Conservation (phyloP, 2,797 vertebrate species). For the Thripadectes ignobilis region DNA sequence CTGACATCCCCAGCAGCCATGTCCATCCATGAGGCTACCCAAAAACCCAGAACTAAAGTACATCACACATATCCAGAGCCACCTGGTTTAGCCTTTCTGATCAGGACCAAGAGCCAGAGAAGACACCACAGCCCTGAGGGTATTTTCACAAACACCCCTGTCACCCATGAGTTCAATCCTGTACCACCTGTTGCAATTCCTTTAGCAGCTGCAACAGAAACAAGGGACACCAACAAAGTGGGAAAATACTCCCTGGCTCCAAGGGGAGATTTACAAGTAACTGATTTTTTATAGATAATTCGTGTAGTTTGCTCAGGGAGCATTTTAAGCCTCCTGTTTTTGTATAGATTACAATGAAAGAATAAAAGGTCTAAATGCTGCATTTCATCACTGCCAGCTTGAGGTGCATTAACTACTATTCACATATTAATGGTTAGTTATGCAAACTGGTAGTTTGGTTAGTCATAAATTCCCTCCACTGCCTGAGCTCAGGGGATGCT, state of each 20-base stretch:
- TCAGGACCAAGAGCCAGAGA: not conserved
- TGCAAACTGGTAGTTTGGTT: not conserved
- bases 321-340: not conserved
- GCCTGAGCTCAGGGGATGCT: not conserved
- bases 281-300: not conserved
- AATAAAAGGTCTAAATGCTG: not conserved
- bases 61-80: not conserved
- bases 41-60: not conserved
- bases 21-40: fast-evolving
- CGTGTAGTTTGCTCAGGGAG: not conserved
- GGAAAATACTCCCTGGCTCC: not conserved
- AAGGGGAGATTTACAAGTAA: not conserved
- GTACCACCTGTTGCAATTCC: not conserved
- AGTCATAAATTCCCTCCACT: not conserved
- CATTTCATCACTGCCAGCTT: not conserved
- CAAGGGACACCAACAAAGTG: not conserved
- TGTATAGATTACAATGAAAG: not conserved
- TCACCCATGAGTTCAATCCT: not conserved
- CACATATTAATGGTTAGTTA: not conserved
- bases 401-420: not conserved
- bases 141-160: not conserved
- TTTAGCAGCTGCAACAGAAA: not conserved
- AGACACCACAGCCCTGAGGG: not conserved
- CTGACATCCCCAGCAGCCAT: fast-evolving
- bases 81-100: not conserved